A percentile compares a stretch with the other conserved stretches of the same genome.
Conservation (phyloP, 2,888 invertebrate genomes). For the Platypus cylindrus region DNA sequence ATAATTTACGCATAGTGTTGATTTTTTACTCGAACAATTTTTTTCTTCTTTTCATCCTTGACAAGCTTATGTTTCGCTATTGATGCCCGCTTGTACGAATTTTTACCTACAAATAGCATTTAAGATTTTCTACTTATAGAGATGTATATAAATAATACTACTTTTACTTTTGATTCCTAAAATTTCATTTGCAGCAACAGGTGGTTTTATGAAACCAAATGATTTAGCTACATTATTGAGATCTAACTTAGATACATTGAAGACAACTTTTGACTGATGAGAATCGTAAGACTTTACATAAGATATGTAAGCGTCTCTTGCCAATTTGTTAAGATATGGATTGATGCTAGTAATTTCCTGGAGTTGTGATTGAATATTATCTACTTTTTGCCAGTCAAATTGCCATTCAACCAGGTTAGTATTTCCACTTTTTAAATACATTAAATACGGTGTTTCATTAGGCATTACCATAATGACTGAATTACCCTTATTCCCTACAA, state of each 20-base stretch:
- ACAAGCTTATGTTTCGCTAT: too few species aligned
- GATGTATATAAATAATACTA: too few species aligned
- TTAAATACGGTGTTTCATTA: conserved; percentile 88
- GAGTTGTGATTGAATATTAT: conserved; percentile 92
- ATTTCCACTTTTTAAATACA: conserved; percentile 83
- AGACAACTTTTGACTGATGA: conserved; percentile 88
- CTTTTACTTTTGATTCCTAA: conserved; percentile 15
- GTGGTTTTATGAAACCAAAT: conserved; percentile 92
- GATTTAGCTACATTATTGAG: conserved; percentile 77
- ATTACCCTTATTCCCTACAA: conserved; percentile 58
- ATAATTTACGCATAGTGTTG: too few species aligned
- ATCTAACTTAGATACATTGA: conserved; percentile 84
- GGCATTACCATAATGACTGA: conserved; percentile 86
- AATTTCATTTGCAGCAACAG: conserved; percentile 80
- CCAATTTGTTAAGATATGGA: conserved; percentile 87
- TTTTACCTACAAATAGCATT: too few species aligned
- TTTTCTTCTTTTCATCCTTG: too few species aligned
- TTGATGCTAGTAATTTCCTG: too few species aligned
- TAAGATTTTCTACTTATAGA: too few species aligned
- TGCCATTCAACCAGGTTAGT: conserved; percentile 94
- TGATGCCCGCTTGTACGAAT: too few species aligned
- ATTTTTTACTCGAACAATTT: too few species aligned
- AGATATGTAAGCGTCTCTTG: conserved; percentile 91
- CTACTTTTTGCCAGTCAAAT: conserved; percentile 93
- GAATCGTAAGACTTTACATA: conserved; percentile 95